A percentile compares a stretch with the other conserved stretches of the same genome.
Evolutionary conservation across 2,888 invertebrate species (phyloP).

Genomic region (Achlya flavicornis): DNA sequence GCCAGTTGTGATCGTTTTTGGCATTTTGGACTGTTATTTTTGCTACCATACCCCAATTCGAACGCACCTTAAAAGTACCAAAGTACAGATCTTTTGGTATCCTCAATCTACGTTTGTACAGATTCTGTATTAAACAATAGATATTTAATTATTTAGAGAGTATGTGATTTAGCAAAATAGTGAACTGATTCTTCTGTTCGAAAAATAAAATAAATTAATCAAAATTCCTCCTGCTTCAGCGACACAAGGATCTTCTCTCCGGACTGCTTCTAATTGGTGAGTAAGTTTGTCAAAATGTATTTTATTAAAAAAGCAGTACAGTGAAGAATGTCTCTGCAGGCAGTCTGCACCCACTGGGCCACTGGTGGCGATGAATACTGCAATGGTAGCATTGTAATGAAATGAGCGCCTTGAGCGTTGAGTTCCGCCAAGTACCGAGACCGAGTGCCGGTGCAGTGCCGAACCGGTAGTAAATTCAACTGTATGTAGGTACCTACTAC

Average conservation of each 20-base stretch:
- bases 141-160: too few relatives aligned
- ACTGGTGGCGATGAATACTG: background rate
- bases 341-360: background rate
- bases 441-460: too few relatives aligned
- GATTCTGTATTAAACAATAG: too few relatives aligned
- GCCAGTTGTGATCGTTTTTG: too few relatives aligned
- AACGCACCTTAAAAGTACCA: too few relatives aligned
- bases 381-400: background rate
- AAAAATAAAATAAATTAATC: conserved; percentile 38
- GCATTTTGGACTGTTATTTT: too few relatives aligned
- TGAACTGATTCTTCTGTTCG: conserved; percentile 16
- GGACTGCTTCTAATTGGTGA: conserved; percentile 66
- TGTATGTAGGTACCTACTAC: too few relatives aligned
- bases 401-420: background rate
- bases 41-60: too few relatives aligned
- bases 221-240: conserved; percentile 75
- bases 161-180: background rate
- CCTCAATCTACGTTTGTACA: too few relatives aligned
- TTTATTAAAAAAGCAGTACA: background rate
- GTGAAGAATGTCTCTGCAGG: background rate
- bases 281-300: conserved; percentile 37
- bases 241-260: conserved; percentile 64
- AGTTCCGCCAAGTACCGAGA: too few relatives aligned
- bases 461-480: too few relatives aligned
- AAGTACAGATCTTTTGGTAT: too few relatives aligned